phyloP scores from a whole-genome alignment of 2,113 vertebrate species.

The Noturus placidus region DNA sequence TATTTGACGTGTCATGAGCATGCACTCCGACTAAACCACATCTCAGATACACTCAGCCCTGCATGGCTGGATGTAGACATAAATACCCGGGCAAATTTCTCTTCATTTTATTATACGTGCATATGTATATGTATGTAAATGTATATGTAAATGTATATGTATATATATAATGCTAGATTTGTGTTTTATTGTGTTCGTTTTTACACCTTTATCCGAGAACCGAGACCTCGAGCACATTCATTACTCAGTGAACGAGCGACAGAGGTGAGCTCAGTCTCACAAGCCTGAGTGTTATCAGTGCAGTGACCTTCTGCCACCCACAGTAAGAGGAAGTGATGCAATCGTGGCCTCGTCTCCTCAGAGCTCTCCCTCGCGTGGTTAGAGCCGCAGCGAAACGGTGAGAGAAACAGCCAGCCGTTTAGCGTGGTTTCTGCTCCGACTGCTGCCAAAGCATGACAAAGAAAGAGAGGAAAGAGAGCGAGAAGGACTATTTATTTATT shows the following conservation, averaged over 20 bases:
- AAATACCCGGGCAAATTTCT: not conserved
- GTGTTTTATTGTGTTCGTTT: not conserved
- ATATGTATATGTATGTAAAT: not conserved
- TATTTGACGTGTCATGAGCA: slow-evolving; percentile 44
- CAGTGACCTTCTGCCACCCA: slow-evolving; percentile 57
- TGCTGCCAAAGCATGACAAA: slow-evolving; percentile 10
- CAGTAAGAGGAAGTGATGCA: slow-evolving; percentile 84
- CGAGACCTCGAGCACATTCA: not conserved
- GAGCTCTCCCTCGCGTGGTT: slow-evolving; percentile 55
- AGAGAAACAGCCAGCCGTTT: slow-evolving; percentile 31
- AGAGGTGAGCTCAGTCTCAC: not conserved
- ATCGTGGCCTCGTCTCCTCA: slow-evolving; percentile 68
- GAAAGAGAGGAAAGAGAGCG: not conserved
- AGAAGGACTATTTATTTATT: not conserved
- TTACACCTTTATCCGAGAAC: not conserved
- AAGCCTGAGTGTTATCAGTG: slow-evolving; percentile 60
- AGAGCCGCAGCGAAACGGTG: slow-evolving; percentile 33
- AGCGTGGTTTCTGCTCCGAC: slow-evolving; percentile 13
- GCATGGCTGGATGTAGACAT: not conserved
- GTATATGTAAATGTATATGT: no score
- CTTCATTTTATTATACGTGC: not conserved
- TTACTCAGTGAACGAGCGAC: slow-evolving; percentile 3
- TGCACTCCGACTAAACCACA: slow-evolving; percentile 7
- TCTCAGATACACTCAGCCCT: not conserved
- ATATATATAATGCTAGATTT: not conserved